Evolutionary conservation across 2,888 invertebrate species (phyloP).

Genomic region (Pollenia angustigena): DNA sequence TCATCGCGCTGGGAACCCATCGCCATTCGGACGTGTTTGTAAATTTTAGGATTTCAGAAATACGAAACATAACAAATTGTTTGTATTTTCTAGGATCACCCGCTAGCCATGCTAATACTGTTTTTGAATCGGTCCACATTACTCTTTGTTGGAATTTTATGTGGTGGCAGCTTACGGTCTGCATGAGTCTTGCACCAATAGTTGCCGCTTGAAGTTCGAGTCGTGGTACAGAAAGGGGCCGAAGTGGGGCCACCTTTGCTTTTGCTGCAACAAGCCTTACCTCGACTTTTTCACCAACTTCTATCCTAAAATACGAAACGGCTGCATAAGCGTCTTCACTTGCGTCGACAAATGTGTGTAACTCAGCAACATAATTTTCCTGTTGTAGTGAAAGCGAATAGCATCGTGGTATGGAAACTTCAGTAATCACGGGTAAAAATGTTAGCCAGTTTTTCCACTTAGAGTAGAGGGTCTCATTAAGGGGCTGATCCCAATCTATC

Average conservation of each 20-base stretch:
- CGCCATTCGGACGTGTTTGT: slow-evolving; percentile 26
- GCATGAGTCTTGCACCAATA: slow-evolving; percentile 40
- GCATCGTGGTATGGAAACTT: too few species aligned
- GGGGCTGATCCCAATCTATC: slow-evolving; percentile 38
- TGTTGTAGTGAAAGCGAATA: slow-evolving; percentile 30
- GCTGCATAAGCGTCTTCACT: slow-evolving; percentile 42
- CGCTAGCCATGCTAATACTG: slow-evolving; percentile 35
- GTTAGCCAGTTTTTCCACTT: slow-evolving; percentile 16
- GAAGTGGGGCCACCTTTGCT: slow-evolving; percentile 34
- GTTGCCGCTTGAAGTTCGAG: slow-evolving; percentile 40
- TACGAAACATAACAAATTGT: slow-evolving; percentile 34
- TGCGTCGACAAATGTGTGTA: slow-evolving; percentile 48
- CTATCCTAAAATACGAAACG: slow-evolving; percentile 48
- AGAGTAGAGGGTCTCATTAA: too few species aligned
- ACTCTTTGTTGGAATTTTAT: slow-evolving; percentile 9
- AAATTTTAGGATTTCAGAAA: slow-evolving; percentile 36
- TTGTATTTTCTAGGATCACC: slow-evolving; percentile 39
- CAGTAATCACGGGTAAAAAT: too few species aligned
- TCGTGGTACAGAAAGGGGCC: too few species aligned
- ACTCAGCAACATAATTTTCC: background rate
- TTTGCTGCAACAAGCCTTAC: slow-evolving; percentile 31
- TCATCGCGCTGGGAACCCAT: slow-evolving; percentile 38
- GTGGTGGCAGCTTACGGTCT: background rate
- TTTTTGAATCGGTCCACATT: slow-evolving; percentile 50
- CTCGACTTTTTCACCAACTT: background rate